Evolutionary conservation across 2,888 invertebrate genomes (phyloP), one percentile per base, ranked within the genome.

Genomic region (Colostygia pectinataria): DNA sequence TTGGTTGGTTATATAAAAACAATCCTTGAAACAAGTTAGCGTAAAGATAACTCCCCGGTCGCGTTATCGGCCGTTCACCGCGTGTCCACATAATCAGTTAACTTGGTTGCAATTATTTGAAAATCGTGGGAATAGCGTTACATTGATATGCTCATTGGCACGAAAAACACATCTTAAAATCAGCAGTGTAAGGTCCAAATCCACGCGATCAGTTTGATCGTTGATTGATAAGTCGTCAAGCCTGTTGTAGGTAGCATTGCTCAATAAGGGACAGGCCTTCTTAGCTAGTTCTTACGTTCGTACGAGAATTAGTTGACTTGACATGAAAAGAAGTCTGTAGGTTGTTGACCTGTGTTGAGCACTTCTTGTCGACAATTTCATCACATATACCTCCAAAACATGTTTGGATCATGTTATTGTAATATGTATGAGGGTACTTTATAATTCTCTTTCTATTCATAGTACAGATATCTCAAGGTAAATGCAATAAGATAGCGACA

Each of bases 31-130:
- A 40, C 40, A 4, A 33, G 18, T 15, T 38, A 52, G 43, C 34
- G 45, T 32, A 31, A 47, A 53, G 58, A 60, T 58, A 58, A 51
- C 43, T 54, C 37, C 31, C 13, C 51, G 55, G 54, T 33, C 40
- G 32, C 29, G 44, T 53, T 61, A 61, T 61, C 61, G 61, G 54
- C 33, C 56, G 41, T 61, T 58, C 58, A 61, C 58, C 49, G 40
- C 45, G 29, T 37, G 32, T 49, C 53, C 53, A 41, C 43, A 58
- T 60, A 55, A 56, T 51, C 56, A 45, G 32, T 52, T 52, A 42
- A 52, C 48, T 55, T 28, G 42, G 53, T 53, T 53, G 34, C 38
- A 55, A 50, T 55, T 57, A 45, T 50, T 55, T 43, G 31, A 47
- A 55, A 48, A 49, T 57, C 56, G 60, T 60, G 51, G 56, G 58